phyloP scores from a whole-genome alignment of 1,140 invertebrate genomes.

The Dufourea novaeangliae region DNA sequence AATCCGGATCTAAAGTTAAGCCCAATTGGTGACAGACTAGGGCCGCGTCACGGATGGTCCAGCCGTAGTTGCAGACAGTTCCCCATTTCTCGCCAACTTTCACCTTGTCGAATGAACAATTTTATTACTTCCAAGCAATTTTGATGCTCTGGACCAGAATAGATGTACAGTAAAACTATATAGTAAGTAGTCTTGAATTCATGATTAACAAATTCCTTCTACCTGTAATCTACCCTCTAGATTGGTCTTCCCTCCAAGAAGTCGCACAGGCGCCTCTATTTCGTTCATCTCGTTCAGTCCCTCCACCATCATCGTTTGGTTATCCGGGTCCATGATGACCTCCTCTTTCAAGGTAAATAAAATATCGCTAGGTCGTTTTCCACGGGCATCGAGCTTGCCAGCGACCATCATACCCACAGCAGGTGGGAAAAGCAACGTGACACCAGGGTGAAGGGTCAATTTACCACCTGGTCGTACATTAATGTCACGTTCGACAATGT shows the following conservation, averaged over 20 bases:
- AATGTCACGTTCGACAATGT: constrained; percentile 94
- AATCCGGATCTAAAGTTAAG: constrained; percentile 93
- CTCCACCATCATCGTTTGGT: constrained; percentile 81
- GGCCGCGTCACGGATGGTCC: constrained; percentile 95
- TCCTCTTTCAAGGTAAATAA: constrained; percentile 90
- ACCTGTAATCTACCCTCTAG: constrained; percentile 92
- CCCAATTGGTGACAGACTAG: constrained; percentile 98
- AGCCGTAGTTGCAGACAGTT: constrained; percentile 97
- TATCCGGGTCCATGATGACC: constrained; percentile 84
- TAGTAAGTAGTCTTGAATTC: too few relatives aligned
- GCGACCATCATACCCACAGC: constrained; percentile 98
- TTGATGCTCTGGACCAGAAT: too few relatives aligned
- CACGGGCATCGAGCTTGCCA: constrained; percentile 92
- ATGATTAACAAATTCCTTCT: too few relatives aligned
- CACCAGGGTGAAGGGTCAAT: constrained; percentile 92
- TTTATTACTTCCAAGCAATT: neutral
- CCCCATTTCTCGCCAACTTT: constrained; percentile 94
- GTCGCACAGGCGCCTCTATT: constrained; percentile 84
- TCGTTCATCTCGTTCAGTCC: constrained; percentile 75
- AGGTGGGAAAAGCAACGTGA: constrained; percentile 92
- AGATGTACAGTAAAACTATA: too few relatives aligned
- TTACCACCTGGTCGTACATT: constrained; percentile 94
- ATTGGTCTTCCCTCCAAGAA: constrained; percentile 88
- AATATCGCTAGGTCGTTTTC: constrained; percentile 89
- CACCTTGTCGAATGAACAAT: constrained; percentile 80